Percentiles rank a stretch among this genome's conserved stretches.
Conservation (phyloP, 2,888 invertebrate genomes). For the Drosophila stalkeri region DNA sequence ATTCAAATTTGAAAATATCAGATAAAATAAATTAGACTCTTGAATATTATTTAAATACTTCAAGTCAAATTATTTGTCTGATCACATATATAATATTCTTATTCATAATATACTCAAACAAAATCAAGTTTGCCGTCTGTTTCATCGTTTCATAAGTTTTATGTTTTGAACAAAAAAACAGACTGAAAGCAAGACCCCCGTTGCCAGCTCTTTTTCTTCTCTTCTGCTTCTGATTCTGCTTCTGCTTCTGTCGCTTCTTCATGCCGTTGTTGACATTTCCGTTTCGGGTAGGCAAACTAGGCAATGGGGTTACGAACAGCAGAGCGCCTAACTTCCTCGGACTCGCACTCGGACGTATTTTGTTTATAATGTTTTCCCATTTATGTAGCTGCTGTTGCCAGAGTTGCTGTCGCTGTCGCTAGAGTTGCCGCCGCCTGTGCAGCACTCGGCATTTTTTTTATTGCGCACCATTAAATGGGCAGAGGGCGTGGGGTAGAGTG, state of each 20-base stretch:
- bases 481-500: background rate
- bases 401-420: slow-evolving; percentile 4
- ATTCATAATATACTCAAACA: background rate
- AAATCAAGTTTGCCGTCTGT: background rate
- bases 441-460: slow-evolving; percentile 59
- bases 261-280: slow-evolving; percentile 67
- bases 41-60: background rate
- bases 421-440: slow-evolving; percentile 32
- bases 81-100: background rate
- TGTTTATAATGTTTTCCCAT: slow-evolving; percentile 70
- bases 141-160: background rate
- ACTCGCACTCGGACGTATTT: slow-evolving; percentile 55
- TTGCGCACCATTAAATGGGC: slow-evolving; percentile 66
- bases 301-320: slow-evolving; percentile 65
- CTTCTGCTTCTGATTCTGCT: background rate
- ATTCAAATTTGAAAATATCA: background rate
- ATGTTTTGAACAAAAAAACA: slow-evolving; percentile 11
- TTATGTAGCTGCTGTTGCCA: slow-evolving; percentile 55
- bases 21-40: too few relatives aligned
- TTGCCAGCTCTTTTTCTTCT: background rate
- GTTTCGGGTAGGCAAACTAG: slow-evolving; percentile 61
- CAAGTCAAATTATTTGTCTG: background rate
- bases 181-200: slow-evolving; percentile 43
- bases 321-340: slow-evolving; percentile 21
- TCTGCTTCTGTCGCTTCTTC: background rate